Conservation (phyloP, 2,113 vertebrate species). For the Lasiurus borealis region DNA sequence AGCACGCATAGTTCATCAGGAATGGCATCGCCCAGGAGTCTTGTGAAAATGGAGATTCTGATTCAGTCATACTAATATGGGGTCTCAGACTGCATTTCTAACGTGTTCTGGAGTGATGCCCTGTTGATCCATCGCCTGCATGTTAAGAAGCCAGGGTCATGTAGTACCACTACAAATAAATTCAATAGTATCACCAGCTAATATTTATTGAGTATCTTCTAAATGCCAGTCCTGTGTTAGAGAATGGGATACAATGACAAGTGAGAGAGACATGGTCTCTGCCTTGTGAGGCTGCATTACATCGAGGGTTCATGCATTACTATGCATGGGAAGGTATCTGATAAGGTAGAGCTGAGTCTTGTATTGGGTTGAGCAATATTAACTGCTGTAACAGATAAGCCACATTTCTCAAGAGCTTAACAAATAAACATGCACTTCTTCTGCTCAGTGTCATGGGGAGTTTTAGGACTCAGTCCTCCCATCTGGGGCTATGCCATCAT, state of each 20-base stretch:
- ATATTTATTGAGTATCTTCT: background rate
- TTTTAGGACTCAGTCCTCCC: background rate
- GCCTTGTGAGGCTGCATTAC: accelerated
- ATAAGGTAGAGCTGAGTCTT: background rate
- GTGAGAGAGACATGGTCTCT: background rate
- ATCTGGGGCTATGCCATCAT: too few species aligned
- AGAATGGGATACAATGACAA: background rate
- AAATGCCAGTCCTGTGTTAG: background rate
- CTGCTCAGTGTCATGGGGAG: background rate
- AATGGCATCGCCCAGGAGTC: accelerated
- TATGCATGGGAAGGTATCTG: background rate
- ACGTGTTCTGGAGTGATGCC: background rate
- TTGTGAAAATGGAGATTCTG: background rate
- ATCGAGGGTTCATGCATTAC: background rate
- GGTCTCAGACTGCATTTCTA: background rate
- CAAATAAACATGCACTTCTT: background rate
- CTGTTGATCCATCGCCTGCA: background rate
- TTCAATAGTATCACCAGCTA: background rate
- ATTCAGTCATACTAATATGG: accelerated
- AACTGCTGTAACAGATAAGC: background rate
- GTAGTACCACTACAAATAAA: background rate
- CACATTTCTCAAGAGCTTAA: background rate
- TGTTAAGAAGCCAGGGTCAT: background rate
- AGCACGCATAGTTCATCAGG: accelerated
- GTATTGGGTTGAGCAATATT: background rate